Percentiles rank a stretch among this genome's conserved stretches.
phyloP scores from a whole-genome alignment of 2,888 invertebrate species.

The Cataglyphis livida region DNA sequence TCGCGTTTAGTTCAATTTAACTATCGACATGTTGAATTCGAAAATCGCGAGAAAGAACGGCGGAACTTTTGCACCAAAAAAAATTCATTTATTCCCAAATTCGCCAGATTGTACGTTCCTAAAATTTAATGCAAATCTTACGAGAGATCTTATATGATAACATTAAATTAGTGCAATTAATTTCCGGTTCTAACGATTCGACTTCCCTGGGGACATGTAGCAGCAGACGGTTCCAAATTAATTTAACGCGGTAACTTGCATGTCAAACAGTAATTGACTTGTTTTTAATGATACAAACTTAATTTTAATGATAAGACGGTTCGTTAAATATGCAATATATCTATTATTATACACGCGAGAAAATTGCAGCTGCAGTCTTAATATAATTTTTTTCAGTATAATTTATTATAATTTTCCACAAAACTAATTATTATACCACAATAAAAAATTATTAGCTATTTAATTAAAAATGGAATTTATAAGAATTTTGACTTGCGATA shows the following conservation, averaged over 20 bases:
- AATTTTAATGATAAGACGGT: background rate
- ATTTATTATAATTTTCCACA: background rate
- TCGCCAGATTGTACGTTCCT: background rate
- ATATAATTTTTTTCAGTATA: background rate
- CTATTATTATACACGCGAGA: background rate
- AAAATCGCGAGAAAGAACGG: background rate
- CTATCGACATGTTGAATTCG: background rate
- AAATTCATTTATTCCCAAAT: background rate
- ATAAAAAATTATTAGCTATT: background rate
- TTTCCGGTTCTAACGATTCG: slow-evolving; percentile 5
- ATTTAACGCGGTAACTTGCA: slow-evolving; percentile 23
- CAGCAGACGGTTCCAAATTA: slow-evolving; percentile 21
- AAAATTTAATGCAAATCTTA: slow-evolving; percentile 19
- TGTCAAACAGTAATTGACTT: background rate
- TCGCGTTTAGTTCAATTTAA: background rate
- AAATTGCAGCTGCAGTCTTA: background rate
- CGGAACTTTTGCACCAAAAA: background rate
- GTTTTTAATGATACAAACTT: background rate
- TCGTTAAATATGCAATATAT: slow-evolving; percentile 6
- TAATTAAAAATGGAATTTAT: background rate
- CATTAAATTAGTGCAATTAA: slow-evolving; percentile 32
- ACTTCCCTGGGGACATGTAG: background rate
- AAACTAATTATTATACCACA: background rate
- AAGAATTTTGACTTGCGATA: background rate
- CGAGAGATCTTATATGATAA: background rate